These are phyloP conservation scores for Temnothorax nylanderi DNA, from an alignment of 1,140 invertebrate species.

Conservation along the genomic window DNA sequence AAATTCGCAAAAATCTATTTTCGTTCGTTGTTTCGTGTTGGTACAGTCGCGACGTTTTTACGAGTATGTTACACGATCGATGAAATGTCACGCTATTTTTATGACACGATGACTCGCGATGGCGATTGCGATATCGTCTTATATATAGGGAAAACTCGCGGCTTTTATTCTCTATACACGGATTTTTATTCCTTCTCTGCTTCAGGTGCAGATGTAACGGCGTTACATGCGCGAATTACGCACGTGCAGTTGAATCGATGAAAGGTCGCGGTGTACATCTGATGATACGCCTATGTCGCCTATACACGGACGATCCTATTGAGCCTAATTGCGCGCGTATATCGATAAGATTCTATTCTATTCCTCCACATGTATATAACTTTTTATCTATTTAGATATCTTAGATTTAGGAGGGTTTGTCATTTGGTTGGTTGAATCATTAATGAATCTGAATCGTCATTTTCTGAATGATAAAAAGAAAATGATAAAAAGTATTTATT, in stretches of 20 bases:
- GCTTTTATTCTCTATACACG: not conserved
- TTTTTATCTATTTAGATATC: not conserved
- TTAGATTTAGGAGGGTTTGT: not conserved
- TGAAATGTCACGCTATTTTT: conserved; percentile 62
- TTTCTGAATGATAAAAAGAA: not conserved
- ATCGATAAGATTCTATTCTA: conserved; percentile 13
- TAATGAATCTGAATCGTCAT: not conserved
- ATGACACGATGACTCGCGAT: conserved; percentile 14
- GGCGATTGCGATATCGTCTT: conserved; percentile 36
- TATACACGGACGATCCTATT: not conserved
- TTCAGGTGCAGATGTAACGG: conserved; percentile 7
- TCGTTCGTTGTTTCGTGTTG: not conserved
- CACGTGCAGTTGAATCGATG: conserved; percentile 23
- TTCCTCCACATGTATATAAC: too few relatives aligned
- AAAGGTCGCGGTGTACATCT: not conserved
- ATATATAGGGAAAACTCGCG: not conserved
- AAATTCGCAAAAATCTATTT: not conserved
- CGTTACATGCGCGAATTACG: conserved; percentile 3
- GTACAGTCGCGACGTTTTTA: conserved; percentile 29
- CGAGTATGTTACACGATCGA: conserved; percentile 48
- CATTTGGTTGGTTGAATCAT: not conserved
- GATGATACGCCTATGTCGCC: too few relatives aligned
- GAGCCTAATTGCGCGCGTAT: not conserved
- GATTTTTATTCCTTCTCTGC: conserved; percentile 16
- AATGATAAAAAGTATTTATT: not conserved